Evolutionary conservation across 2,113 vertebrate species (phyloP).

Genomic region (Trogon surrucura): DNA sequence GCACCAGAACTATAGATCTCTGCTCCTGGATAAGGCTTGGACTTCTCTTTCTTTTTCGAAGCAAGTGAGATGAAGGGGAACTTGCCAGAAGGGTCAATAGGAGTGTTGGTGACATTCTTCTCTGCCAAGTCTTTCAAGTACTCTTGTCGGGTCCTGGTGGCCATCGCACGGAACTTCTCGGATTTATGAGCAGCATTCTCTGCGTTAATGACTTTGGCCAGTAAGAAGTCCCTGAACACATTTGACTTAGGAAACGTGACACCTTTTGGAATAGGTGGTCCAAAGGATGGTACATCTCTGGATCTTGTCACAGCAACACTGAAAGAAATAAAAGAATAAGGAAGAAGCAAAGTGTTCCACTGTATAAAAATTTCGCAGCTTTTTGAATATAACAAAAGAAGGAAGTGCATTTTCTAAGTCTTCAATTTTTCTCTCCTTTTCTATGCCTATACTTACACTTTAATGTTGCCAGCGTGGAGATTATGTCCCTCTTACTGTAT

Average conservation of each 20-base stretch:
- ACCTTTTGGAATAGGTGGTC: slow-evolving; percentile 92
- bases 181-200: slow-evolving; percentile 98
- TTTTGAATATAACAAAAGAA: neutral
- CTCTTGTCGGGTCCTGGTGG: slow-evolving; percentile 93
- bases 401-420: neutral
- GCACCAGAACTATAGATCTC: slow-evolving; percentile 92
- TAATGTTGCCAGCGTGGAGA: neutral
- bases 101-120: slow-evolving; percentile 93
- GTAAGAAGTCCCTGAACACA: slow-evolving; percentile 96
- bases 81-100: slow-evolving; percentile 92
- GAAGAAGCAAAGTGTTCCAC: neutral
- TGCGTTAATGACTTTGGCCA: slow-evolving; percentile 95
- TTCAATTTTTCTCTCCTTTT: neutral
- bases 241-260: slow-evolving; percentile 96
- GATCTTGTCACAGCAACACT: slow-evolving; percentile 95
- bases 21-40: slow-evolving; percentile 87
- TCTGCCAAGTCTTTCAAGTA: slow-evolving; percentile 95
- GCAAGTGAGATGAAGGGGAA: slow-evolving; percentile 95
- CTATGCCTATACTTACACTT: neutral
- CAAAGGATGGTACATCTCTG: slow-evolving; percentile 94
- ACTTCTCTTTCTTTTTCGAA: slow-evolving; percentile 93
- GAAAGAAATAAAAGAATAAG: neutral
- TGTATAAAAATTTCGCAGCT: neutral
- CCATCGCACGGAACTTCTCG: slow-evolving; percentile 95
- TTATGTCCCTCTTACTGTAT: neutral